Percentiles rank a stretch among this genome's conserved stretches.
These are phyloP conservation scores for Belgica antarctica DNA, from an alignment of 2,888 invertebrate genomes.

Conservation along the genomic window DNA sequence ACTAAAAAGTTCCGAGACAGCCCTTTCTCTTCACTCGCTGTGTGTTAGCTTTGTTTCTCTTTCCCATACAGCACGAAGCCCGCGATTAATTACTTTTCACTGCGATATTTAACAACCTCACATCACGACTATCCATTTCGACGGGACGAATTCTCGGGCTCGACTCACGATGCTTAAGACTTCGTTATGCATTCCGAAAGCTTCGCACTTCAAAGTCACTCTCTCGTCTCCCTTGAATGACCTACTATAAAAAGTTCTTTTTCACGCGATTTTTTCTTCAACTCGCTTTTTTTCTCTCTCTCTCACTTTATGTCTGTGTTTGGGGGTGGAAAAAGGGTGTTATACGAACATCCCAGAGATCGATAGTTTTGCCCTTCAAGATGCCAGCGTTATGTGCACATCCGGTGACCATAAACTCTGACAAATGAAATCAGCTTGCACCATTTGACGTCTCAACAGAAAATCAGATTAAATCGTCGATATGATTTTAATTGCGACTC, in stretches of 20 bases:
- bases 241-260: slow-evolving; percentile 10
- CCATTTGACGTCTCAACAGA: neutral
- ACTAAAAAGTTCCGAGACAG: slow-evolving; percentile 18
- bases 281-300: too few relatives aligned
- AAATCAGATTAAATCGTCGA: neutral
- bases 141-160: neutral
- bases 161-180: neutral
- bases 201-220: neutral
- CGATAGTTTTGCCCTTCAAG: slow-evolving; percentile 42
- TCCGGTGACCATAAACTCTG: neutral
- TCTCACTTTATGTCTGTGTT: slow-evolving; percentile 1
- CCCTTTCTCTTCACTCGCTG: neutral
- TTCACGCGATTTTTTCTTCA: slow-evolving; percentile 32
- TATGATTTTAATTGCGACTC: neutral
- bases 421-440: neutral
- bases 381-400: too few relatives aligned
- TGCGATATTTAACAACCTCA: neutral
- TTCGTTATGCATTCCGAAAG: neutral
- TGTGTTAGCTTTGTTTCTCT: too few relatives aligned
- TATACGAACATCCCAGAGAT: slow-evolving; percentile 24
- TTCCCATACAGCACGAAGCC: neutral
- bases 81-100: neutral
- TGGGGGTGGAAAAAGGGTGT: slow-evolving; percentile 17
- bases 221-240: slow-evolving; percentile 11
- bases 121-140: neutral